Evolutionary conservation across 2,113 vertebrate species (phyloP).

Genomic region (Cyprinodon brontotheroides): DNA sequence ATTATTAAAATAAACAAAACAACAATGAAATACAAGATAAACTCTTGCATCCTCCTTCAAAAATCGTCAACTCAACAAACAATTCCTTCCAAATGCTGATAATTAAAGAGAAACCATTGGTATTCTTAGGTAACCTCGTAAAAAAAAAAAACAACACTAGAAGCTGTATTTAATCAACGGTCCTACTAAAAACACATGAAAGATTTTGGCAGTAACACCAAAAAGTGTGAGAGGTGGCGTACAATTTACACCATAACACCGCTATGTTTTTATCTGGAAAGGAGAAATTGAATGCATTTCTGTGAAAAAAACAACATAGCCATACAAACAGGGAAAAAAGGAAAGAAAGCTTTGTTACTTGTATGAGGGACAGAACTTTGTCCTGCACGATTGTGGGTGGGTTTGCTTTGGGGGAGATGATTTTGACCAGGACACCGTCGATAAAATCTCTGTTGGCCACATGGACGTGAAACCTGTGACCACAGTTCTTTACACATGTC

Average conservation of each 20-base stretch:
- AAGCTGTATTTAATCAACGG: neutral
- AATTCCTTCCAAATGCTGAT: conserved; percentile 5
- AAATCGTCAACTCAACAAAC: neutral
- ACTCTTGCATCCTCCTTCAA: conserved; percentile 4
- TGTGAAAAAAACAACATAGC: neutral
- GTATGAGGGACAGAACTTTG: conserved; percentile 95
- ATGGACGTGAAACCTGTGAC: conserved; percentile 94
- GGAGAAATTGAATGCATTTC: neutral
- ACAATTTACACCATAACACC: neutral
- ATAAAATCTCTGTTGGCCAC: conserved; percentile 96
- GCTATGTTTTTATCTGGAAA: neutral
- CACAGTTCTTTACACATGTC: conserved; percentile 98
- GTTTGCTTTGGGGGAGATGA: conserved; percentile 93
- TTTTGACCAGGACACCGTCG: conserved; percentile 93
- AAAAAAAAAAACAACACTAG: neutral
- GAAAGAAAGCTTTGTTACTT: conserved; percentile 75
- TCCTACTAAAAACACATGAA: too few species aligned
- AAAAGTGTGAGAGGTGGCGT: neutral
- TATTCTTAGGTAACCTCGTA: conserved; percentile 5
- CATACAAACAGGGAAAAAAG: neutral
- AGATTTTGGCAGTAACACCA: neutral
- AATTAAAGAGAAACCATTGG: conserved; percentile 37
- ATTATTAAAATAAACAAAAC: neutral
- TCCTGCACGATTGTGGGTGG: conserved; percentile 97
- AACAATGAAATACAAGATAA: conserved; percentile 3